phyloP scores from a whole-genome alignment of 1,140 invertebrate species.

The Octopus bimaculoides region DNA sequence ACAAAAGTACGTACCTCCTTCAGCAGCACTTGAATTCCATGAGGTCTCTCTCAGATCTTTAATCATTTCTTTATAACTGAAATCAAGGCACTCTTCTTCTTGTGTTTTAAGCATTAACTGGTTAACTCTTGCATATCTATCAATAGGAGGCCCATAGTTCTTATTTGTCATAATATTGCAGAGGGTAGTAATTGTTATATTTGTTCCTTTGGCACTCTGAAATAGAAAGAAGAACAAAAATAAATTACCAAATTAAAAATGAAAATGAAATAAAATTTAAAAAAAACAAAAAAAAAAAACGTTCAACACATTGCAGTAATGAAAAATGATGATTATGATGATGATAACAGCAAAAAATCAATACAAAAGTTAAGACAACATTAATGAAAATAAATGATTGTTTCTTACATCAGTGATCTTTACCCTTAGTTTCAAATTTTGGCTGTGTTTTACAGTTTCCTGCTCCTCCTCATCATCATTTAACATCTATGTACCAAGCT shows the following conservation, averaged over 20 bases:
- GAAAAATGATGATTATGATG: too few species aligned
- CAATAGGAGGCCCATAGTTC: constrained; percentile 63
- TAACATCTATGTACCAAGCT: too few species aligned
- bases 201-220: constrained; percentile 62
- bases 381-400: too few species aligned
- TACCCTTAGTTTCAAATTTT: too few species aligned
- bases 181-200: constrained; percentile 76
- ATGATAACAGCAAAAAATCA: too few species aligned
- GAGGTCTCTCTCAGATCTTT: constrained; percentile 68
- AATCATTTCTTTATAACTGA: constrained; percentile 78
- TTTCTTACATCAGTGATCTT: too few species aligned
- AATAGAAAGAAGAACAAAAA: neutral
- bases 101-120: constrained; percentile 67
- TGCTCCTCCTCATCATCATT: too few species aligned
- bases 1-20: constrained; percentile 38
- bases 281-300: neutral
- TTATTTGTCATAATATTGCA: constrained; percentile 74
- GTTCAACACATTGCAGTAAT: too few species aligned
- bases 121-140: constrained; percentile 74
- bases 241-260: neutral
- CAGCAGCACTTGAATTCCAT: constrained; percentile 62
- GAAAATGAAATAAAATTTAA: neutral
- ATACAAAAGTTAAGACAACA: too few species aligned
- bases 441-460: too few species aligned
- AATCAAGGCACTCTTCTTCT: constrained; percentile 79